Percentiles rank a stretch among this genome's conserved stretches.
Conservation (phyloP, 2,888 invertebrate species). For the Eupithecia vulgata region DNA sequence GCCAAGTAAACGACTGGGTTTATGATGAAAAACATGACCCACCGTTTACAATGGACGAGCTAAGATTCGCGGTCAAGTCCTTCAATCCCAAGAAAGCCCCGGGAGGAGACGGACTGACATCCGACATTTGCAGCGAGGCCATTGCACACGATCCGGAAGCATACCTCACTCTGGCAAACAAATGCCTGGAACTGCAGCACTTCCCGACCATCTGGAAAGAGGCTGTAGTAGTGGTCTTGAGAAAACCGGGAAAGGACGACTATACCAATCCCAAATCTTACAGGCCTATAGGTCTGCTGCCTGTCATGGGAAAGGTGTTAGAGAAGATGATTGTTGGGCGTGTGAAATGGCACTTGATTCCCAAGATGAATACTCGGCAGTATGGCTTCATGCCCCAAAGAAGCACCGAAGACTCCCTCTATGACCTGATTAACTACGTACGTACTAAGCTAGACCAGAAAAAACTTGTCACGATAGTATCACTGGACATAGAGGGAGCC, state of each 20-base stretch:
- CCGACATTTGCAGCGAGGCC: conserved; percentile 35
- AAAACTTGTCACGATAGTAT: too few relatives aligned
- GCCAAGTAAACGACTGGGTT: too few relatives aligned
- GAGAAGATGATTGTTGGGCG: conserved; percentile 3
- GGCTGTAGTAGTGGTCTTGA: conserved; percentile 10
- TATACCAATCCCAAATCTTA: conserved; percentile 39
- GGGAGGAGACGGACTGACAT: conserved; percentile 17
- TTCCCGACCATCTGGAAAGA: conserved; percentile 36
- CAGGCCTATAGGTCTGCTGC: conserved; percentile 44
- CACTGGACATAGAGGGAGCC: too few relatives aligned
- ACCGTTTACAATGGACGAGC: too few relatives aligned
- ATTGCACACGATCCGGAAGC: conserved; percentile 30
- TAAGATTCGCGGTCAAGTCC: neutral
- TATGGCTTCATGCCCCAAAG: conserved; percentile 9
- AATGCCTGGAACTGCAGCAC: conserved; percentile 34
- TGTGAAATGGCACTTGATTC: too few relatives aligned
- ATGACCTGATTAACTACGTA: too few relatives aligned
- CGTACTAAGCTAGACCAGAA: too few relatives aligned
- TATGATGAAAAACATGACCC: too few relatives aligned
- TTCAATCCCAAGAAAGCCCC: conserved; percentile 44
- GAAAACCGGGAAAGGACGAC: conserved; percentile 6
- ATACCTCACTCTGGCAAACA: conserved; percentile 24
- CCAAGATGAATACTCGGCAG: too few relatives aligned
- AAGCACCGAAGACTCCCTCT: conserved; percentile 15
- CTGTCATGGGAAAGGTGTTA: conserved; percentile 38